Conservation (phyloP, 2,888 invertebrate species). For the Acanthosoma haemorrhoidale region DNA sequence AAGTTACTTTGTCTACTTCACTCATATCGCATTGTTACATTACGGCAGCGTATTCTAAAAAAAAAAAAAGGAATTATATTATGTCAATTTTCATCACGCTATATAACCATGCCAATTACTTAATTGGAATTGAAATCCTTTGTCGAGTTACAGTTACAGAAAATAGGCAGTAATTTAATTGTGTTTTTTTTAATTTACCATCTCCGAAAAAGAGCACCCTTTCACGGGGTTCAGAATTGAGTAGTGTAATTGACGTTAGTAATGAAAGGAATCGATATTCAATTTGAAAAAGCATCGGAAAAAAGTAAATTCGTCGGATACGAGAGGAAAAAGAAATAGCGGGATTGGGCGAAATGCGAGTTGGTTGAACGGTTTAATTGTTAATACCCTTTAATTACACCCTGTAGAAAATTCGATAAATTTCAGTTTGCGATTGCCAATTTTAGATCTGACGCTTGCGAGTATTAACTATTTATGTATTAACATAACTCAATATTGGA, state of each 20-base stretch:
- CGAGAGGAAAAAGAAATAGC: not conserved
- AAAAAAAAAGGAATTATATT: conserved; percentile 17
- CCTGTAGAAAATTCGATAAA: not conserved
- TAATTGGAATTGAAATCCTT: conserved; percentile 28
- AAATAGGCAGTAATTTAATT: conserved; percentile 28
- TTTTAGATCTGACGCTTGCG: no score
- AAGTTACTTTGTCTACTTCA: no score
- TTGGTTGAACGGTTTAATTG: not conserved
- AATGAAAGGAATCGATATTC: conserved; percentile 17
- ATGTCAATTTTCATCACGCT: conserved; percentile 22
- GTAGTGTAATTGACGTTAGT: conserved; percentile 22
- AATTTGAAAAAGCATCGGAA: not conserved
- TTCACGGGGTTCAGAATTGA: conserved; percentile 12
- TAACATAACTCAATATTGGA: no score
- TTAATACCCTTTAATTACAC: conserved; percentile 3
- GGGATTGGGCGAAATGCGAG: not conserved
- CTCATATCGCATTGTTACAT: no score
- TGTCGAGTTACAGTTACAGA: conserved; percentile 20
- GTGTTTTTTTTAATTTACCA: conserved; percentile 11
- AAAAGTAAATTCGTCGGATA: not conserved
- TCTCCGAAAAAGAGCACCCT: not conserved
- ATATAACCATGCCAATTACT: conserved; percentile 20
- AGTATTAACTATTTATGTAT: no score
- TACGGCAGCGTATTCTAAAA: no score
- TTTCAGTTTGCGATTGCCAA: not conserved